Base-by-base conservation (phyloP, 2,888 invertebrate genomes). In the Monopis laevigella region DNA sequence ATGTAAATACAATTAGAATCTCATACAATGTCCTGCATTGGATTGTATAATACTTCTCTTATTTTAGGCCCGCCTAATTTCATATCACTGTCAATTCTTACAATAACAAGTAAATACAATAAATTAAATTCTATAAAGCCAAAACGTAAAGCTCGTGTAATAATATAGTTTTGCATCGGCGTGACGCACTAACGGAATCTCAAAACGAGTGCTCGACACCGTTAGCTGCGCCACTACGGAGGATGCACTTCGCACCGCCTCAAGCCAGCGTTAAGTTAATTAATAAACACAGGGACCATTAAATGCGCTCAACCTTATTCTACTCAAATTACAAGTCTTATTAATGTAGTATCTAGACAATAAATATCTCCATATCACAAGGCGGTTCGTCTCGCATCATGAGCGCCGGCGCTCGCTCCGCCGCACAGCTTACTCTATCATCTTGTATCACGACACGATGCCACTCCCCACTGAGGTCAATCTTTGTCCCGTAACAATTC, bases 401-500 rank as follows among this genome's bases (percentile, higher is more conserved):
- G 10, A 13, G 24, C 41, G 26, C 34, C 36, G 36, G 11, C 10
- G 27, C 34, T 8, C 26, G 10, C 10, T 18, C n/a, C n/a, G 32
- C 5, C 30, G 29, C 30, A 14, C n/a, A n/a, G n/a, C 13, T 18
- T 14, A 26, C 39, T 13, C 27, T 18, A 26, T 10, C 40, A 12
- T 21, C 18, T 14, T 10, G 19, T n/a, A 62, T 58, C 66, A 63
- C 59, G 57, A 57, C 53, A 59, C 55, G 58, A 60, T 56, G 56
- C 58, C 48, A 48, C 44, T 26, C 7, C 29, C 50, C 51, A 45
- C 53, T 46, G 47, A 51, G 58, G 63, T 80, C 80, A 80, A 61
- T 80, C 80, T 68, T 80, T 80, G 62, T 80, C 80, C 53, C 78
- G 75, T 45, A 82, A 58, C 51, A 82, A 65, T 54, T 80, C 77